These are phyloP conservation scores for Platycheirus albimanus DNA, from an alignment of 2,888 invertebrate species.

Conservation along the genomic window DNA sequence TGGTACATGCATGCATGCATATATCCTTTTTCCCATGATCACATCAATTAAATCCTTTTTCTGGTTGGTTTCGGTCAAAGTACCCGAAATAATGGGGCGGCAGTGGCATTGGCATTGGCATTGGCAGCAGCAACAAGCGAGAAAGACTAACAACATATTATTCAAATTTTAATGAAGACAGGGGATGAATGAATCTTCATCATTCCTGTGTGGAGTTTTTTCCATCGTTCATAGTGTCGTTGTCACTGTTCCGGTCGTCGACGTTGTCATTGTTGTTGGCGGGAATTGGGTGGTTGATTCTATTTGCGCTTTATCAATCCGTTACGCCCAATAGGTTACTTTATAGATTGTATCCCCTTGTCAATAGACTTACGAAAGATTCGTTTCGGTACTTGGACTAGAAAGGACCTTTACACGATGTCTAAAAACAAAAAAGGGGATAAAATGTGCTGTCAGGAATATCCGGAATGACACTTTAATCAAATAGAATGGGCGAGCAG, in stretches of 20 bases:
- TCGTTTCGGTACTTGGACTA: constrained; percentile 15
- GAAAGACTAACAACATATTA: constrained; percentile 59
- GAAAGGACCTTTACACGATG: constrained; percentile 38
- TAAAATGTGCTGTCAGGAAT: constrained; percentile 54
- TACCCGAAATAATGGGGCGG: constrained; percentile 63
- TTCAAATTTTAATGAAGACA: constrained; percentile 66
- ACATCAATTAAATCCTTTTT: constrained; percentile 72
- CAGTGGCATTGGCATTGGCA: no score
- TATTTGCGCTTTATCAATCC: constrained; percentile 70
- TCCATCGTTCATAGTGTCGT: constrained; percentile 1
- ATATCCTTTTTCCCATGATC: constrained; percentile 47
- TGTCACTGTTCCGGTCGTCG: constrained; percentile 2
- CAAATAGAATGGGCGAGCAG: constrained; percentile 59
- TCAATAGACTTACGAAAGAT: constrained; percentile 18
- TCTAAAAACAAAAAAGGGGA: constrained; percentile 41
- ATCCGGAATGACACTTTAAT: constrained; percentile 73
- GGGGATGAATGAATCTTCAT: background rate
- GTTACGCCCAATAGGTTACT: constrained; percentile 72
- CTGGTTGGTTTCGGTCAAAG: constrained; percentile 70
- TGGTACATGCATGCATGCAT: constrained; percentile 31
- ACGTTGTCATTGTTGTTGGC: constrained; percentile 12
- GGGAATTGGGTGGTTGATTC: constrained; percentile 59
- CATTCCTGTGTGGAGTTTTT: background rate
- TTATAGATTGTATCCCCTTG: constrained; percentile 54
- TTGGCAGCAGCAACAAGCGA: constrained; percentile 51